Percentiles rank a stretch among this genome's conserved stretches.
Conservation (phyloP, 2,797 vertebrate genomes). For the Chromobotia macracanthus region DNA sequence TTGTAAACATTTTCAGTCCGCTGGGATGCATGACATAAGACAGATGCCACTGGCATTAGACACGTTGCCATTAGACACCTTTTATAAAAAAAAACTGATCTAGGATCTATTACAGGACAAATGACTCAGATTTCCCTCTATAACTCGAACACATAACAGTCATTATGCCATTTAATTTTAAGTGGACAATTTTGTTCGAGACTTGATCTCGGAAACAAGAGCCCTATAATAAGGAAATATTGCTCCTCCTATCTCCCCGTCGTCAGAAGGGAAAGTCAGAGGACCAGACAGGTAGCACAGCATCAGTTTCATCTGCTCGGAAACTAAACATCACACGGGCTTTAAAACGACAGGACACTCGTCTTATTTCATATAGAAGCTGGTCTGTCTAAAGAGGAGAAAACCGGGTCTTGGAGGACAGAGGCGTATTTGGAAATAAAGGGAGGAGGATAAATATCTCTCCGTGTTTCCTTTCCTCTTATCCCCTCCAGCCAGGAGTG, state of each 20-base stretch:
- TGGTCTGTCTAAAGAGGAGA: not conserved
- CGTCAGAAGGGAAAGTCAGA: conserved; percentile 1
- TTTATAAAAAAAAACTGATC: not conserved
- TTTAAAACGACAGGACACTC: not conserved
- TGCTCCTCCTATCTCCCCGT: conserved; percentile 16
- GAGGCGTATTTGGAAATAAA: conserved; percentile 7
- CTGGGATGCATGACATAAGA: not conserved
- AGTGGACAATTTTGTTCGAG: not conserved
- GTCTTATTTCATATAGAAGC: not conserved
- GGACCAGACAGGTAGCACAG: conserved; percentile 16
- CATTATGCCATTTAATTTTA: not conserved
- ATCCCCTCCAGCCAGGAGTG: not conserved
- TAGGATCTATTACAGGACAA: not conserved
- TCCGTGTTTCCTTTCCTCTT: conserved; percentile 6
- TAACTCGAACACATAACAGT: not conserved
- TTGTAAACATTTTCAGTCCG: not conserved
- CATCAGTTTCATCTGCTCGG: conserved; percentile 16
- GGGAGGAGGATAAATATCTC: not conserved
- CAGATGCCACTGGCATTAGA: too few relatives aligned
- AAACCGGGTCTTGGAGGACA: not conserved
- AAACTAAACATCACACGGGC: conserved; percentile 1
- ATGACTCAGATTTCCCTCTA: not conserved
- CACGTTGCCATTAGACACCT: not conserved
- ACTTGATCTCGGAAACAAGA: conserved; percentile 19
- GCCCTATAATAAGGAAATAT: not conserved